Base-by-base conservation (phyloP, 2,113 vertebrate species). In the Pimephales promelas region DNA sequence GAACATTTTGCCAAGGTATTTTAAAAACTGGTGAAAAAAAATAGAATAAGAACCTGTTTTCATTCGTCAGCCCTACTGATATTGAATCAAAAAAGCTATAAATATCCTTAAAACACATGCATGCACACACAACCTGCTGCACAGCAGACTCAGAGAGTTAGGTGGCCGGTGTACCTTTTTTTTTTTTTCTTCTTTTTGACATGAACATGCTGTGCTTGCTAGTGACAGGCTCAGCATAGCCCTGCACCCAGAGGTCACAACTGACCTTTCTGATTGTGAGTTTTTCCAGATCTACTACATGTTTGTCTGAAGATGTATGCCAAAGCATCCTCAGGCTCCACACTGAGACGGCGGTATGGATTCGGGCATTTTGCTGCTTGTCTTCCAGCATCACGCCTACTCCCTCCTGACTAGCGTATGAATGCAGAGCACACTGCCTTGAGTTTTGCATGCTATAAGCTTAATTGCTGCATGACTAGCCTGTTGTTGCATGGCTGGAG, bases 311-410 rank as follows among this genome's bases (percentile, higher is more conserved):
- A 84, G 89, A 93, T 86, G 89, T 88, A 90, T 87, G 86, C 85
- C 87, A 73, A 89, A 91, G 90, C 85, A 79, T 94, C 94, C 92
- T 82, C 88, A 13, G 93, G 94, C 94, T 88, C 81, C 74, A 72
- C 81, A 86, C 66, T 78, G 78, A 82, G 31, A 81, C 43, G 11
- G 22, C 2, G 61, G 64, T 77, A 64, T 90, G 84, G 89, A 86
- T 84, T 88, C 76, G 80, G 88, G 28, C 76, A 86, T 92, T 91
- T 59, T 83, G 20, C 93, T 91, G 92, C 87, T 90, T 93, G 91
- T 93, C 93, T 90, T 91, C 3, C 90, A 93, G 92, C 90, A 92
- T 92, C 90, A 94, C 85, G 87, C 90, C 89, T 89, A 90, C 87
- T 83, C 84, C 88, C 84, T 71, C 49, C 85, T 89, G 86, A 87